Conservation (phyloP, 2,888 invertebrate genomes). For the Leucophenga montana region DNA sequence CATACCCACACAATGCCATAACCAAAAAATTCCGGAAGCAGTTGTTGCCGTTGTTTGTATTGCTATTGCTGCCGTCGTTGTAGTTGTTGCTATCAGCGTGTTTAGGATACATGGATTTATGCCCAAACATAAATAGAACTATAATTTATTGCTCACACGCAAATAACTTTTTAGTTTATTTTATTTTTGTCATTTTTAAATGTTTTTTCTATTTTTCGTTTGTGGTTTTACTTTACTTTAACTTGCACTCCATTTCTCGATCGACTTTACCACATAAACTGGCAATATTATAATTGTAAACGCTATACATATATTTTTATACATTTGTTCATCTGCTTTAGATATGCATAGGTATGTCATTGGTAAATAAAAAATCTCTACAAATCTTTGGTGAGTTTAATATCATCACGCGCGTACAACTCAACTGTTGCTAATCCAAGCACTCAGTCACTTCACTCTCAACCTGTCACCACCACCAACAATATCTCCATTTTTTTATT, state of each 20-base stretch:
- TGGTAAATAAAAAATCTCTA: not conserved
- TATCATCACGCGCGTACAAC: slow-evolving; percentile 21
- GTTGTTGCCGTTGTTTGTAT: slow-evolving; percentile 5
- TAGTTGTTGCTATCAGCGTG: not conserved
- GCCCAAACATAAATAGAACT: slow-evolving; percentile 44
- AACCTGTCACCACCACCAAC: not conserved
- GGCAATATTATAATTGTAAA: not conserved
- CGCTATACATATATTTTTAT: no score
- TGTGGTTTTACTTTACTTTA: not conserved
- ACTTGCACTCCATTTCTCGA: no score
- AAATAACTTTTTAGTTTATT: slow-evolving; percentile 36
- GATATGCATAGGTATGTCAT: not conserved
- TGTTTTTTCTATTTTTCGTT: slow-evolving; percentile 11
- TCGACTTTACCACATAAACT: no score
- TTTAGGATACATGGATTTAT: slow-evolving; percentile 40
- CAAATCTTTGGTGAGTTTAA: slow-evolving; percentile 14
- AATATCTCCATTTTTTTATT: not conserved
- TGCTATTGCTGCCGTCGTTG: slow-evolving; percentile 10
- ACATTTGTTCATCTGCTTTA: no score
- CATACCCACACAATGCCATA: no score
- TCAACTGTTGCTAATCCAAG: slow-evolving; percentile 26
- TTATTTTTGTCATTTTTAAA: slow-evolving; percentile 13
- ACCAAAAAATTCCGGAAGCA: slow-evolving; percentile 31
- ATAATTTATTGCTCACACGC: slow-evolving; percentile 47
- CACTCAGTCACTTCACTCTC: not conserved